Base-by-base conservation (phyloP, 2,888 invertebrate genomes). In the Aspidiotus rigidus region DNA sequence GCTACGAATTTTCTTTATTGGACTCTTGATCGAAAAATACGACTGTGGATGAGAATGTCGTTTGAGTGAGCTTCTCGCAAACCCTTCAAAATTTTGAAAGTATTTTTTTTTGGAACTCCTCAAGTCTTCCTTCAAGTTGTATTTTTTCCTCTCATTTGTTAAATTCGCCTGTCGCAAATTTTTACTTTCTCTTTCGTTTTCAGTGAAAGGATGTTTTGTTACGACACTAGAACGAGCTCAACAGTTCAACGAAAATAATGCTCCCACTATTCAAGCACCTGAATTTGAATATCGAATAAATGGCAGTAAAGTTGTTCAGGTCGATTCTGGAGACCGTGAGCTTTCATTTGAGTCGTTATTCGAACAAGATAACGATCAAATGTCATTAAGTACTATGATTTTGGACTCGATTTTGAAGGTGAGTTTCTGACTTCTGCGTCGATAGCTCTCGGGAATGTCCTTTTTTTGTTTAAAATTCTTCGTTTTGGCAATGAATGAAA, bases 191-290 rank as follows among this genome's bases (percentile, higher is more conserved):
- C 17, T 70, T 69, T 71, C 64, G 67, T 69, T 72, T 71, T 76
- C 80, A 86, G 89, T 91, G 16, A 84, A 92, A 73, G 87, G 90
- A 17, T 95, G 95, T 77, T 93, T 96, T 80, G 91, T 94, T 15
- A 90, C 90, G 2, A 86, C 83, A 44, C 81, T 85, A 49, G 83
- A 84, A 64, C 83, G 93, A 73, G 86, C 89, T 1, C 79, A 83
- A 74, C 76, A 77, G 61, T 77, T 80, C 1, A 77, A 78, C 10
- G 76, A 81, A 71, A 78, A 82, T 42, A 80, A 82, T 69, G 75
- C 77, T 55, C 79, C 83, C 15, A 71, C 70, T 13, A 70, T 70
- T 8, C 71, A 70, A 62, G 74, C 84, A 62, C 86, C 86, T 0
- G 81, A 83, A 72, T 83, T 88, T 0, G 81, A 83, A 66, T 88